Percentiles rank a stretch among this genome's conserved stretches.
Conservation (phyloP, 30 jellyfish, hydroid and myxozoan genomes). For the Phacellophora camtschatica region DNA sequence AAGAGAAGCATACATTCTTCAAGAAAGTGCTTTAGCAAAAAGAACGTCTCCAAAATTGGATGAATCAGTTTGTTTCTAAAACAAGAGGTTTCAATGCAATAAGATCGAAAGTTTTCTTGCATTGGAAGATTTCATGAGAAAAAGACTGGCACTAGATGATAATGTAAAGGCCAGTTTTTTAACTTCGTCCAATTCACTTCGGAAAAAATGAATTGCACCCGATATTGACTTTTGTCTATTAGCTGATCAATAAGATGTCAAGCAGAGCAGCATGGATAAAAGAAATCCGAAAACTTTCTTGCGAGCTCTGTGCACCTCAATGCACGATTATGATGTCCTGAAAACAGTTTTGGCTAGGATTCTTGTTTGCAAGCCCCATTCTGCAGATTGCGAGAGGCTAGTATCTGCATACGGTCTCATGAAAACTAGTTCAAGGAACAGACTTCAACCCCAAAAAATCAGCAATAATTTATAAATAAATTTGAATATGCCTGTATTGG, state of each 20-base stretch:
- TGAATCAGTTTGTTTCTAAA: slow-evolving; percentile 41
- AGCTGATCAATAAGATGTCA: slow-evolving; percentile 47
- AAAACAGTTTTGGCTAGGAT: slow-evolving; percentile 32
- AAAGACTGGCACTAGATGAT: slow-evolving; percentile 37
- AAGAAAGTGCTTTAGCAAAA: slow-evolving; percentile 43
- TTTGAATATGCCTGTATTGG: slow-evolving; percentile 21
- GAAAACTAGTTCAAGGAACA: slow-evolving; percentile 41
- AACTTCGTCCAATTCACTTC: slow-evolving; percentile 25
- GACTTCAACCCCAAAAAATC: slow-evolving; percentile 19
- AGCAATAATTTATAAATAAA: slow-evolving; percentile 7
- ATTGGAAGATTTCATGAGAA: slow-evolving; percentile 18
- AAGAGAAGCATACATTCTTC: slow-evolving; percentile 31
- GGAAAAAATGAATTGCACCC: slow-evolving; percentile 31
- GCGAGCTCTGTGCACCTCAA: slow-evolving; percentile 52
- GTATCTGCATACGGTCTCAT: slow-evolving; percentile 41
- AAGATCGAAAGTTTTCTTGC: slow-evolving; percentile 17
- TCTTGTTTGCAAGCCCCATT: slow-evolving; percentile 50
- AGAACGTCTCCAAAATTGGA: slow-evolving; percentile 35
- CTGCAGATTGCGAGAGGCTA: slow-evolving; percentile 53
- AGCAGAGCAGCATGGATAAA: slow-evolving; percentile 38
- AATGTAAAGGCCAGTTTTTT: slow-evolving; percentile 8
- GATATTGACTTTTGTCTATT: slow-evolving; percentile 25
- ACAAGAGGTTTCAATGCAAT: slow-evolving; percentile 35
- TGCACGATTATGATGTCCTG: slow-evolving; percentile 44
- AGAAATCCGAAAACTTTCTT: slow-evolving; percentile 21